Evolutionary conservation across 2,888 invertebrate species (phyloP).

Genomic region (Agrochola litura): DNA sequence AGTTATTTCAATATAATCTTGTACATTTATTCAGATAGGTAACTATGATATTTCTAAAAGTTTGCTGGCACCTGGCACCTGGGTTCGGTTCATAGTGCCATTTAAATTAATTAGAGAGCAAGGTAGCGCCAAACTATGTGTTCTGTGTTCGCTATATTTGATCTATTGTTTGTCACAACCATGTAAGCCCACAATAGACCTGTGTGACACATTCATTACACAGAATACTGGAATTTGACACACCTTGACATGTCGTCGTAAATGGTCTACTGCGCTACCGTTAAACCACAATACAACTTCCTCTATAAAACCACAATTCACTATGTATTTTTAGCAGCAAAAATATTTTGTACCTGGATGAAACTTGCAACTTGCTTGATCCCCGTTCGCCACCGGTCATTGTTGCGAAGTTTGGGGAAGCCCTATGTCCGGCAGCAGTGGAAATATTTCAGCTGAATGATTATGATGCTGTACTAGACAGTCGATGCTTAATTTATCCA

Average conservation of each 20-base stretch:
- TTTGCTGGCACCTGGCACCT: too few species aligned
- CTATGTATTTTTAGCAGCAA: background rate
- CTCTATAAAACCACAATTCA: background rate
- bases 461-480: background rate
- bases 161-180: slow-evolving; percentile 26
- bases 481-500: background rate
- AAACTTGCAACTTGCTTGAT: too few species aligned
- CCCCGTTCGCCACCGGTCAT: background rate
- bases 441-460: background rate
- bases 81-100: background rate
- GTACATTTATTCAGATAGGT: background rate
- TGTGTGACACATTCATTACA: slow-evolving; percentile 20
- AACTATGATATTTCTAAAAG: background rate
- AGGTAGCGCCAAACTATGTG: slow-evolving; percentile 17
- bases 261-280: background rate
- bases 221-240: slow-evolving; percentile 8
- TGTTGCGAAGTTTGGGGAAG: background rate
- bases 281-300: slow-evolving; percentile 24
- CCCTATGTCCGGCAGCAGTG: too few species aligned
- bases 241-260: background rate
- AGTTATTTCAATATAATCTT: too few species aligned
- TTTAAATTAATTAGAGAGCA: slow-evolving; percentile 24
- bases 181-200: background rate
- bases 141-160: slow-evolving; percentile 17
- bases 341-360: background rate